Conservation (phyloP, 2,113 vertebrate genomes). For the Chaetodon trifascialis region DNA sequence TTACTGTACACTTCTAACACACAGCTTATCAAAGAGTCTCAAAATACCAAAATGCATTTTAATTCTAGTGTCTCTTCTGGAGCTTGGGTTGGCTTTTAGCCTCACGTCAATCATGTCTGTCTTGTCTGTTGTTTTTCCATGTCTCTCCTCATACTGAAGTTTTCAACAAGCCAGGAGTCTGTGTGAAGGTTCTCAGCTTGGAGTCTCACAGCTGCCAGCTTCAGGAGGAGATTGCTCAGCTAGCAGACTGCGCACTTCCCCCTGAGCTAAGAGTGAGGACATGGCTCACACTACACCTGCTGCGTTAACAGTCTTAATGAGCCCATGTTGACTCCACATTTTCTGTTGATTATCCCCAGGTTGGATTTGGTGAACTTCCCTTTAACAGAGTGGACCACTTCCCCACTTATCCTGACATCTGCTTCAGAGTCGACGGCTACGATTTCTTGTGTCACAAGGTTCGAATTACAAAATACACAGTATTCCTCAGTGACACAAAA, state of each 20-base stretch:
- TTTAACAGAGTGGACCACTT: slow-evolving; percentile 92
- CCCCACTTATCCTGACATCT: slow-evolving; percentile 92
- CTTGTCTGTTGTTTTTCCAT: neutral
- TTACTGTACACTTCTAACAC: neutral
- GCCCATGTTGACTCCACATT: neutral
- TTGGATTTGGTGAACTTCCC: slow-evolving; percentile 94
- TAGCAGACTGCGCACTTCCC: slow-evolving; percentile 93
- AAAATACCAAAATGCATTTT: neutral
- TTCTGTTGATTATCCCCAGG: slow-evolving; percentile 77
- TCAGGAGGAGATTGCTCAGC: slow-evolving; percentile 91
- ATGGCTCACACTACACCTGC: neutral
- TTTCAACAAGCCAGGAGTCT: slow-evolving; percentile 95
- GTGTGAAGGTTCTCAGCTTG: slow-evolving; percentile 95
- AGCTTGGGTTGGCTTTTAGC: neutral
- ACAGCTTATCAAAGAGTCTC: neutral
- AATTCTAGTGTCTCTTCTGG: neutral
- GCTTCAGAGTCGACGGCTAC: slow-evolving; percentile 90
- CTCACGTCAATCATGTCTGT: neutral
- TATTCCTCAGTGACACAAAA: neutral
- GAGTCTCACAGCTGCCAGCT: slow-evolving; percentile 89
- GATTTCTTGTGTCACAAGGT: slow-evolving; percentile 97
- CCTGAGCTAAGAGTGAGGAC: slow-evolving; percentile 88
- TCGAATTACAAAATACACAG: neutral
- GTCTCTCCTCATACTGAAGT: slow-evolving; percentile 77
- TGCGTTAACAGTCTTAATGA: neutral